Conservation (phyloP, 2,888 invertebrate species). For the Sarcophaga carnaria region DNA sequence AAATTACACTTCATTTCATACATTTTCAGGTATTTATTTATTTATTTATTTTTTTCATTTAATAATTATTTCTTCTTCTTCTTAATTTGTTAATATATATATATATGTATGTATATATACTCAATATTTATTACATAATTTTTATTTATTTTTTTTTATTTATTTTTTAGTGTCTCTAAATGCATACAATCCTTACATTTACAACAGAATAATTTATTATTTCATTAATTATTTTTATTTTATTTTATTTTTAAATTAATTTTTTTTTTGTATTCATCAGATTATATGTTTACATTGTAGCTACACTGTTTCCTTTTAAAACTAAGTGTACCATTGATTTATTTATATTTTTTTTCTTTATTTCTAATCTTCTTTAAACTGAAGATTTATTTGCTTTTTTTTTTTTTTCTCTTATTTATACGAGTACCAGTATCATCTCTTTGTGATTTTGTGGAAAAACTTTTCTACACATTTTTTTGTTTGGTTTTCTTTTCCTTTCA, state of each 20-base stretch:
- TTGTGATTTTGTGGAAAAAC: slow-evolving; percentile 39
- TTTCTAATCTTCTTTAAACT: slow-evolving; percentile 60
- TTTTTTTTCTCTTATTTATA: slow-evolving; percentile 45
- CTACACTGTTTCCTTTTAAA: slow-evolving; percentile 49
- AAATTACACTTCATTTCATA: slow-evolving; percentile 11
- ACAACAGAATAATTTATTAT: slow-evolving; percentile 4
- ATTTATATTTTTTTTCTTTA: slow-evolving; percentile 5
- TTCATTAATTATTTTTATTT: no score
- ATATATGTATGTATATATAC: neutral
- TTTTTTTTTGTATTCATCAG: slow-evolving; percentile 51
- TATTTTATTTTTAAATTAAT: neutral
- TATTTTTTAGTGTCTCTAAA: slow-evolving; percentile 60
- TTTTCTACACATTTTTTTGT: slow-evolving; percentile 46
- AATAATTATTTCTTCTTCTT: slow-evolving; percentile 14
- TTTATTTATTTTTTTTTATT: neutral
- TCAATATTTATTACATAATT: slow-evolving; percentile 19
- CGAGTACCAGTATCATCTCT: slow-evolving; percentile 56
- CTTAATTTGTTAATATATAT: neutral
- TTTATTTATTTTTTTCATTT: slow-evolving; percentile 37
- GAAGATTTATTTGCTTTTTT: slow-evolving; percentile 40
- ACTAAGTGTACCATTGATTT: slow-evolving; percentile 64
- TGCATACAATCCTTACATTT: slow-evolving; percentile 66
- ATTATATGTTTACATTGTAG: slow-evolving; percentile 46
- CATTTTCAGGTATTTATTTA: slow-evolving; percentile 67
- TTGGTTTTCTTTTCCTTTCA: slow-evolving; percentile 16